Base-by-base conservation (phyloP, 2,113 vertebrate species). In the Laterallus jamaicensis region DNA sequence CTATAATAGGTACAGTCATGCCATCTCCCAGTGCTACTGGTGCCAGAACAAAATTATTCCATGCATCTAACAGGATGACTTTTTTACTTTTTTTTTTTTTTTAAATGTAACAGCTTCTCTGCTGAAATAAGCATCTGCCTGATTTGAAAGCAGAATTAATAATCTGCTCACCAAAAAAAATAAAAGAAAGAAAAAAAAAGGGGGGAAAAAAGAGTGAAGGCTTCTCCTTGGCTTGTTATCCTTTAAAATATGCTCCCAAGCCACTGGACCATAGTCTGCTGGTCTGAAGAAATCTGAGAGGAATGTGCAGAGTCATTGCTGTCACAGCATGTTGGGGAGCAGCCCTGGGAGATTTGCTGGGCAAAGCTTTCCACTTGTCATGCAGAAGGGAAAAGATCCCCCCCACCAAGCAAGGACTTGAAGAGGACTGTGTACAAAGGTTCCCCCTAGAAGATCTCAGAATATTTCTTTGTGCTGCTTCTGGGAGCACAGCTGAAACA, bases 21-120 rank as follows among this genome's bases (percentile, higher is more conserved):
- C 71, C 70, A 96, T 91, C 59, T 90, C 81, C 75, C 77, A 71
- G 83, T 82, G 84, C 86, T 86, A 42, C 69, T 74, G 87, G 71
- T 93, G 93, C 78, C 68, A 95, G 78, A 95, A 96, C 60, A 93
- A 93, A 98, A 95, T 93, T 76, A 92, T 91, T 88, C 94, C 42
- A 64, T 92, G 59, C 49, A 59, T 95, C 87, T 89, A 91, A 56
- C 47, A 69, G 67, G 71, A 87, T 54, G n/a, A 82, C 26, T 86
- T 47, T 88, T 67, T 77, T 94, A 82, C 26, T 86, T 47, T 87
- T 67, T 77, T 94, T 82, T 82, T 95, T 62, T 94, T 78, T 85
- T 80, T 35, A 35, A 97, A 92, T 90, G n/a, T 76, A 92, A 90
- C 77, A 64, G 31, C 60, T 95, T 90, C 58, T 92, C 39, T 85